These are phyloP conservation scores for Chelon labrosus DNA, from an alignment of 2,797 vertebrate species.

Conservation along the genomic window DNA sequence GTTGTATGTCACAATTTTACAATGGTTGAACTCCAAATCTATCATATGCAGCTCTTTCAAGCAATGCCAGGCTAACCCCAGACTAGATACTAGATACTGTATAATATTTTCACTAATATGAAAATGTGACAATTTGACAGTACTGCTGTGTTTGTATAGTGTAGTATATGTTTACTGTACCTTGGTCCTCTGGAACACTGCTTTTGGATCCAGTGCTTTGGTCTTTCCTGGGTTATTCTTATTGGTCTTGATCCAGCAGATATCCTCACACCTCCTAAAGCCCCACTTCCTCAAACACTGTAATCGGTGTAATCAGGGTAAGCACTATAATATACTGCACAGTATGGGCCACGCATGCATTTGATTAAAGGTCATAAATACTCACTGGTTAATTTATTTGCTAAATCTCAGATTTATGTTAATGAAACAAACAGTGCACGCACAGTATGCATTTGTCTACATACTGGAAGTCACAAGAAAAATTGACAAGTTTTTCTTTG, in stretches of 20 bases:
- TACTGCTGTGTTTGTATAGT: not conserved
- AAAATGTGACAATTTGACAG: conserved; percentile 8
- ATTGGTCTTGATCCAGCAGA: conserved; percentile 99
- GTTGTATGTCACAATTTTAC: not conserved
- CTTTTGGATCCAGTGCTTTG: conserved; percentile 97
- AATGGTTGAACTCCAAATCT: not conserved
- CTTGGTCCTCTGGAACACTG: conserved; percentile 98
- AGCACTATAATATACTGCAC: not conserved
- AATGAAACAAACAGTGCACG: not conserved
- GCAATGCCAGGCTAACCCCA: not conserved
- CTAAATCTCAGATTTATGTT: not conserved
- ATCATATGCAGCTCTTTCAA: not conserved
- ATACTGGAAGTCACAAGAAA: too few species aligned
- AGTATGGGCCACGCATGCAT: not conserved
- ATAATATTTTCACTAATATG: not conserved
- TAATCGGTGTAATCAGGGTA: not conserved
- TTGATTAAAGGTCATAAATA: not conserved
- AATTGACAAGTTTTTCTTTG: too few species aligned
- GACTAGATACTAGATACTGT: too few species aligned
- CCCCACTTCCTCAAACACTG: conserved; percentile 99
- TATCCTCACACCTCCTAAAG: conserved; percentile 97
- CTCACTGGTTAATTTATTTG: not conserved
- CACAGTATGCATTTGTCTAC: not conserved
- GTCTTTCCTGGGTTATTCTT: conserved; percentile 99
- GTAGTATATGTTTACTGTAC: conserved; percentile 74